A percentile compares a stretch with the other conserved stretches of the same genome.
Evolutionary conservation across 2,797 vertebrate genomes (phyloP).

Genomic region (Acanthis flammea): DNA sequence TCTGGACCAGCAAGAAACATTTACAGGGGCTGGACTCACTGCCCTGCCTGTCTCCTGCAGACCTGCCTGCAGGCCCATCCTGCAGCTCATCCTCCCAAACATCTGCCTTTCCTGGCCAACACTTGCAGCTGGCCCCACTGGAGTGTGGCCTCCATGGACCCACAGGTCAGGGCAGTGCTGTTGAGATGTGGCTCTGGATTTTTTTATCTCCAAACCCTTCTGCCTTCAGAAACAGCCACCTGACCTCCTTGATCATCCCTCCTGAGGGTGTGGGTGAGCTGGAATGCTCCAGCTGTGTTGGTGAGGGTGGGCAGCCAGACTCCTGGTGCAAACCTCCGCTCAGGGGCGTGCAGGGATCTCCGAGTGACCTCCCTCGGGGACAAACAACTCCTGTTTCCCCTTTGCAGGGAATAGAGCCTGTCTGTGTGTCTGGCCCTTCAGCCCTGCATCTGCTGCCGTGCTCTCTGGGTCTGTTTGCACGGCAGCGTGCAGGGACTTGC

Average conservation of each 20-base stretch:
- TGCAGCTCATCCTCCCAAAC: not conserved
- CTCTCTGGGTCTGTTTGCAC: conserved; percentile 5
- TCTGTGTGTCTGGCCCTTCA: not conserved
- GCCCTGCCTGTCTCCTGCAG: not conserved
- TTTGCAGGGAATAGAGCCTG: not conserved
- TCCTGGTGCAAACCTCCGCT: accelerated
- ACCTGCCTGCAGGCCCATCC: not conserved
- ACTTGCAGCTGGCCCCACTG: not conserved
- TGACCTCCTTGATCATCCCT: not conserved
- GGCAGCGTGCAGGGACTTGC: conserved; percentile 49
- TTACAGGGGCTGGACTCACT: not conserved
- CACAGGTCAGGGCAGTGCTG: not conserved
- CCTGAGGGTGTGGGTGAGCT: not conserved
- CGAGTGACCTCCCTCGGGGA: not conserved
- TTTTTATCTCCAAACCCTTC: not conserved
- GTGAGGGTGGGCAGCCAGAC: not conserved
- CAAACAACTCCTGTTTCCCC: not conserved
- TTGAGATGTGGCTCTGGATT: not conserved
- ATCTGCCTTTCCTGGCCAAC: not conserved
- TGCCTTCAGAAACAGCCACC: not conserved
- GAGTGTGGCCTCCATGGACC: not conserved
- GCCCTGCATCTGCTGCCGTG: not conserved
- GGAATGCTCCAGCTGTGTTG: not conserved
- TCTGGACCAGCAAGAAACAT: not conserved
- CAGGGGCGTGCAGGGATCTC: accelerated